Evolutionary conservation across 1,140 invertebrate species (phyloP), one percentile per base, ranked within the genome.

Genomic region (Polyergus mexicanus): DNA sequence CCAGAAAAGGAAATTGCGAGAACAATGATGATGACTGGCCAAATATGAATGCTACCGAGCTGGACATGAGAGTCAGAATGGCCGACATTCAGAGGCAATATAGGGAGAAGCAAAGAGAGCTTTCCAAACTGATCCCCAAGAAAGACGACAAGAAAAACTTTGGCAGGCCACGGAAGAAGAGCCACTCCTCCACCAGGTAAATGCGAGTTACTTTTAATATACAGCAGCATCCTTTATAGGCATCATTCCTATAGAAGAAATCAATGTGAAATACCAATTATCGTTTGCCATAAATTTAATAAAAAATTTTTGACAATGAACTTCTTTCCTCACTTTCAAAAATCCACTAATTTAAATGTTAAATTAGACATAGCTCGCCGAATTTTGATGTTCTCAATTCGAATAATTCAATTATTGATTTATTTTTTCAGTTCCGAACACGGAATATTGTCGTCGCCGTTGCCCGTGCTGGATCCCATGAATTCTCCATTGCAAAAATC

Each of bases 61-160:
- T 97, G 84, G 97, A 97, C 90, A 98, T 98, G 97, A 95, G 97
- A 38, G 96, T 97, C 93, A 96, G 96, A 58, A 92, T 98, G 77
- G 97, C 97, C 0, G 97, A 98, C 56, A 95, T 98, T 44, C 97
- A 98, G 90, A 95, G 97, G 63, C 96, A 98, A 89, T 98, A 98
- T 92, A 96, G 96, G 84, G 97, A 98, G 90, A 98, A 98, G 92
- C 97, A 98, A 92, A 96, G 96, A 71, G 97, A 98, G 93, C 93
- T 98, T 3, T 96, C 96, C 51, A 97, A 97, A 86, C 95, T 98
- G 25, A 96, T 95, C 81, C 95, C 95, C 4, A 96, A 95, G 86
- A 96, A 95, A 69, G 94, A 95, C 8, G 93, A 94, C 0, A 94
- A 94, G 51, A 94, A 94, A 63, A 88, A 89, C 25, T 87, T 91